phyloP scores from a whole-genome alignment of 2,888 invertebrate species.

The Encarsia formosa region DNA sequence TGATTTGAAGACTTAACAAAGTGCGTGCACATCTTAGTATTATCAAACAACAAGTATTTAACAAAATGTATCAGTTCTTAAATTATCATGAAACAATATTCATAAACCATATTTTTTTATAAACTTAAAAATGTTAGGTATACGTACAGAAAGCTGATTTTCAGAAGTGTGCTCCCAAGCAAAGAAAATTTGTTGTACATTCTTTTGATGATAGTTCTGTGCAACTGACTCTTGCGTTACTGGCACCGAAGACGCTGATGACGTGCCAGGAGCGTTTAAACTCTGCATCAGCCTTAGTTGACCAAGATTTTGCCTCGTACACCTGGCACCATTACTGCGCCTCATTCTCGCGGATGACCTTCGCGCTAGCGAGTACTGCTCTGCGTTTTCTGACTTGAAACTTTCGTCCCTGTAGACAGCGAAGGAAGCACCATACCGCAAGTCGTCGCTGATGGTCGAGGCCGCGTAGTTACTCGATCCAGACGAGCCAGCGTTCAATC shows the following conservation, averaged over 20 bases:
- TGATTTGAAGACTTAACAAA: too few species aligned
- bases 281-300: conserved; percentile 29
- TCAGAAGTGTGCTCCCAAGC: too few species aligned
- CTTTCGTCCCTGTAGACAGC: conserved; percentile 19
- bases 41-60: too few species aligned
- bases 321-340: conserved; percentile 52
- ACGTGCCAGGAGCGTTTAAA: conserved; percentile 8
- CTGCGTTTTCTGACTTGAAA: neutral
- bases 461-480: conserved; percentile 50
- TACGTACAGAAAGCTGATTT: too few species aligned
- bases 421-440: conserved; percentile 21
- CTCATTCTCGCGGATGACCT: conserved; percentile 52
- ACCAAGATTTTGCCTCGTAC: conserved; percentile 61
- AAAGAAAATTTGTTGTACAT: too few species aligned
- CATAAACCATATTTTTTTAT: too few species aligned
- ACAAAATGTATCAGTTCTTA: too few species aligned
- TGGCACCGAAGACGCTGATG: conserved; percentile 32
- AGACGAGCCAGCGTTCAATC: conserved; percentile 17
- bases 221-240: conserved; percentile 45
- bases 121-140: too few species aligned
- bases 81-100: too few species aligned
- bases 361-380: conserved; percentile 6
- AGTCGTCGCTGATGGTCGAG: conserved; percentile 48
- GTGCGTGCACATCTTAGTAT: too few species aligned
- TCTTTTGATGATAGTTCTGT: too few species aligned